Percentiles rank a stretch among this genome's conserved stretches.
Evolutionary conservation across 2,888 invertebrate genomes (phyloP).

Genomic region (Drosophila aldrichi): DNA sequence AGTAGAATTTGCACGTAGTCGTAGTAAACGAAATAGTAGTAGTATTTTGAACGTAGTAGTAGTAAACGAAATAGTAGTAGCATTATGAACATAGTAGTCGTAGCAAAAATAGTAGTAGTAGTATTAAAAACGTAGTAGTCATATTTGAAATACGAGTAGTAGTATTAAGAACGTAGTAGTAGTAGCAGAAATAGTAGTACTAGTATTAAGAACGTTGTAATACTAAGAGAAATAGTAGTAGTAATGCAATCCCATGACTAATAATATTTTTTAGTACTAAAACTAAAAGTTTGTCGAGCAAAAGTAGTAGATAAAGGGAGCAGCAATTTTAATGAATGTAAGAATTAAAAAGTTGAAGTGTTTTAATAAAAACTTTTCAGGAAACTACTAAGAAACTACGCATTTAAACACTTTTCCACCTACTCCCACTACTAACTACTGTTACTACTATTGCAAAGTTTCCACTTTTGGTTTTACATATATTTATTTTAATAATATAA

Average conservation of each 20-base stretch:
- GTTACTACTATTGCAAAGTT: not conserved
- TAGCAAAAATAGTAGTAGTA: no score
- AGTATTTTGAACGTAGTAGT: no score
- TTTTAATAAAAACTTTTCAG: not conserved
- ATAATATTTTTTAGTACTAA: no score
- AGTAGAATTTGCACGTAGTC: no score
- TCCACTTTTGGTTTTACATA: not conserved
- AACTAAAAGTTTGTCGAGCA: not conserved
- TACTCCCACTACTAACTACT: not conserved
- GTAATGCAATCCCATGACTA: no score
- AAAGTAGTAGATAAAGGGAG: not conserved
- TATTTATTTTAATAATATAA: slow-evolving; percentile 4
- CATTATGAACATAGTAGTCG: no score
- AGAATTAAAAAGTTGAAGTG: not conserved
- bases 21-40: no score
- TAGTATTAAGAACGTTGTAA: no score
- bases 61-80: no score
- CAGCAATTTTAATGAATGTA: not conserved
- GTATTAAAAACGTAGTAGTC: not conserved
- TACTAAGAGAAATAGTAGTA: not conserved
- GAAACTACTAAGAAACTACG: not conserved
- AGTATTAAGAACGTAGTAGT: no score
- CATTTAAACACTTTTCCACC: not conserved
- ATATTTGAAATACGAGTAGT: not conserved
- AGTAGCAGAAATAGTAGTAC: no score